Conservation (phyloP, 2,113 vertebrate genomes). For the Danionella cerebrum region DNA sequence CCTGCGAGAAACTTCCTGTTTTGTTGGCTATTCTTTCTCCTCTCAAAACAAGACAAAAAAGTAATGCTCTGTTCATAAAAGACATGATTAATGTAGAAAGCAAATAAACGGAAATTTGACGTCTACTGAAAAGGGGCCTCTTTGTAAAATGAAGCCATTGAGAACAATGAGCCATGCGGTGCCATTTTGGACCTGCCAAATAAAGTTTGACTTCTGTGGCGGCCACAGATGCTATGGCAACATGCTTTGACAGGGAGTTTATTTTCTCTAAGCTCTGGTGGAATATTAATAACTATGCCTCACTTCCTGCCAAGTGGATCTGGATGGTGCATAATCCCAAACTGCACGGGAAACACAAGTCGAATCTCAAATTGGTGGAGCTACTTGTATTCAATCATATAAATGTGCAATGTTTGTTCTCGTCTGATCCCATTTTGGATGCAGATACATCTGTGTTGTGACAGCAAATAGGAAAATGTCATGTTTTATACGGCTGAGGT, state of each 20-base stretch:
- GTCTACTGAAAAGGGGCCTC: conserved; percentile 49
- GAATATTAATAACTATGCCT: conserved; percentile 56
- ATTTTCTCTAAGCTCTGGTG: conserved; percentile 51
- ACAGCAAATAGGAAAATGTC: neutral
- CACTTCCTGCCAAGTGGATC: conserved; percentile 50
- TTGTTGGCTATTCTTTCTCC: conserved; percentile 38
- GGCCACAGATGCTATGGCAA: conserved; percentile 52
- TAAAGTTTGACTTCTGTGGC: conserved; percentile 45
- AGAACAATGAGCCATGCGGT: conserved; percentile 48
- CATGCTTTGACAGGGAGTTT: conserved; percentile 53
- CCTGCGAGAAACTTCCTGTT: conserved; percentile 59
- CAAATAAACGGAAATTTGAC: conserved; percentile 49
- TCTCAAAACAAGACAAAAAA: conserved; percentile 32
- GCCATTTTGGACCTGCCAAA: conserved; percentile 40
- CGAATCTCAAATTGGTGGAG: conserved; percentile 6
- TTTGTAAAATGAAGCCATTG: conserved; percentile 45
- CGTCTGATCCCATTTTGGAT: neutral
- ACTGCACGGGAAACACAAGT: conserved; percentile 41
- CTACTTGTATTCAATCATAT: conserved; percentile 14
- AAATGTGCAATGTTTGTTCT: neutral
- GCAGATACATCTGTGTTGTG: neutral
- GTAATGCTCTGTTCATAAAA: conserved; percentile 31
- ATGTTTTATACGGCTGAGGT: neutral
- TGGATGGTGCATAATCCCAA: conserved; percentile 46
- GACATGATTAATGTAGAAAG: conserved; percentile 42